A percentile compares a stretch with the other conserved stretches of the same genome.
phyloP scores from a whole-genome alignment of 92 coral and sea anemone genomes.

The Ricordea florida region DNA sequence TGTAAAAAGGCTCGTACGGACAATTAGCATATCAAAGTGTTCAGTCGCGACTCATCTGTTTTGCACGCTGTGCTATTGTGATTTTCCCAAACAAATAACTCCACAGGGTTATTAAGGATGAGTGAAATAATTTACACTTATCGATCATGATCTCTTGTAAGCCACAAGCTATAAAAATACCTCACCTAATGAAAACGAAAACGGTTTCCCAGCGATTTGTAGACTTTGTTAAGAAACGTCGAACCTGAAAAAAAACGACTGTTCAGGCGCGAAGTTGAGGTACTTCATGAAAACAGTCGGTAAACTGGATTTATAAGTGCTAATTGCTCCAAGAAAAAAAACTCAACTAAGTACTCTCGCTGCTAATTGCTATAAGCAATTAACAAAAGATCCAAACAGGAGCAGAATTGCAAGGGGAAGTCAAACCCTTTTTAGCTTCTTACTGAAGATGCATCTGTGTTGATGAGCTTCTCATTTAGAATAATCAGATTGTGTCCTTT shows the following conservation, averaged over 20 bases:
- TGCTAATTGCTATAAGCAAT: slow-evolving; percentile 30
- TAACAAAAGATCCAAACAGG: neutral
- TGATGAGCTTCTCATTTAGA: too few relatives aligned
- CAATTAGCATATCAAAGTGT: slow-evolving; percentile 54
- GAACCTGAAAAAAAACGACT: too few relatives aligned
- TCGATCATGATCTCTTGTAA: neutral
- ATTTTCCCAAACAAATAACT: slow-evolving; percentile 27
- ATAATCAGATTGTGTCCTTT: too few relatives aligned
- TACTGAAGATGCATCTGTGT: too few relatives aligned
- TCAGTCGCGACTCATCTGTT: slow-evolving; percentile 29
- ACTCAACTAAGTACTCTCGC: neutral
- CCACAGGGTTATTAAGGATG: neutral
- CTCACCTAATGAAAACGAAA: too few relatives aligned
- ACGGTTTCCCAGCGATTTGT: too few relatives aligned
- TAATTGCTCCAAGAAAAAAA: slow-evolving; percentile 21
- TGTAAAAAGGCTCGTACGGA: slow-evolving; percentile 23
- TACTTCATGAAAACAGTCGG: neutral
- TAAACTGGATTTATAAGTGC: neutral
- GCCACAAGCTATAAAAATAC: too few relatives aligned
- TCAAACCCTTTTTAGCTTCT: neutral
- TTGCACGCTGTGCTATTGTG: slow-evolving; percentile 42
- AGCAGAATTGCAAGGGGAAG: neutral
- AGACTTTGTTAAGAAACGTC: too few relatives aligned
- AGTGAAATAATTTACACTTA: neutral
- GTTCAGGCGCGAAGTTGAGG: too few relatives aligned